Evolutionary conservation across 2,797 vertebrate species (phyloP).

Genomic region (Sebastes oblongus): DNA sequence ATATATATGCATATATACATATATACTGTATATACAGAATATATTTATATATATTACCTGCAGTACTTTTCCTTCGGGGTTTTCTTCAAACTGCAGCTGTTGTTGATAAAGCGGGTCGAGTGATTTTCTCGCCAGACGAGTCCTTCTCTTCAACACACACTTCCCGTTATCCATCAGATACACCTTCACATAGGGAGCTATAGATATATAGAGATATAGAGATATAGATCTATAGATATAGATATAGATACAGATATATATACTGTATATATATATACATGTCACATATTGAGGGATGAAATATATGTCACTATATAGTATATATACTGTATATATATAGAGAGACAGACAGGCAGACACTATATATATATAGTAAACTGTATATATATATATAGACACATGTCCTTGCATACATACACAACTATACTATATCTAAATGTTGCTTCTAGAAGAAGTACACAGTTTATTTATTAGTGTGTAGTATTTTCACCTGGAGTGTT

Average conservation of each 20-base stretch:
- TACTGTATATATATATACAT: too few species aligned
- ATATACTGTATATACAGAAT: too few species aligned
- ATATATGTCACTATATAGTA: too few species aligned
- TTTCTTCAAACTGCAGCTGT: slow-evolving; percentile 95
- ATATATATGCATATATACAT: background rate
- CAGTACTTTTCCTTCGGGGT: slow-evolving; percentile 92
- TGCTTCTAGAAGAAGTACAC: background rate
- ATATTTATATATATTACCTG: slow-evolving; percentile 49
- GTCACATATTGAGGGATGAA: too few species aligned
- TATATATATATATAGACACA: too few species aligned
- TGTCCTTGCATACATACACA: too few species aligned
- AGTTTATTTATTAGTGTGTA: background rate
- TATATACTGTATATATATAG: too few species aligned
- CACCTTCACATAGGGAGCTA: slow-evolving; percentile 97
- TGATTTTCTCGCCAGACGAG: slow-evolving; percentile 95
- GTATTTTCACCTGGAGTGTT: slow-evolving; percentile 92
- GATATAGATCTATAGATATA: too few species aligned
- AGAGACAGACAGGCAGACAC: too few species aligned
- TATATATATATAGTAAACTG: too few species aligned
- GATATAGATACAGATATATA: too few species aligned
- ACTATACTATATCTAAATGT: too few species aligned
- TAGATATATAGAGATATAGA: background rate
- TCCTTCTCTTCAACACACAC: slow-evolving; percentile 98
- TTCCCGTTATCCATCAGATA: slow-evolving; percentile 97
- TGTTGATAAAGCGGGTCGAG: slow-evolving; percentile 98